Base-by-base conservation (phyloP, 1,140 invertebrate genomes). In the Nymphalis io region DNA sequence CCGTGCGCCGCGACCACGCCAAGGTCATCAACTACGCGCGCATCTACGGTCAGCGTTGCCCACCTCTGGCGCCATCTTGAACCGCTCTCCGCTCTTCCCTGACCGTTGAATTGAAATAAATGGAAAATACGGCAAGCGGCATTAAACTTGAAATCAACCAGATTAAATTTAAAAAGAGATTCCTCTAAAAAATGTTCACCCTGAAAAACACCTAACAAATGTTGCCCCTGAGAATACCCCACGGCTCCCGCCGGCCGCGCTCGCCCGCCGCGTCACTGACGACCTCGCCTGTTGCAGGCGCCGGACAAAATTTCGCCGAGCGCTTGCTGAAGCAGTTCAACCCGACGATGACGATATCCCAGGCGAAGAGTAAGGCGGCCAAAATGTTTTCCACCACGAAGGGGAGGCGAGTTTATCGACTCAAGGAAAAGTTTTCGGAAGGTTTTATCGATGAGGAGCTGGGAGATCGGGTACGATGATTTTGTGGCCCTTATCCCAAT, bases 1-100 rank as follows among this genome's bases (percentile, higher is more conserved):
- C 95, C 5, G 98, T 99, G 53, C 95, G 95, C 2, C 92, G 99
- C 67, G 96, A 98, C 87, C 96, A 99, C 84, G 99, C 99, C 0
- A 99, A 99, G 93, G 95, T 99, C 21, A 95, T 99, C 57, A 99
- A 99, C 90, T 99, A 99, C 92, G 98, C 98, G 0, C 92, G 99
- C 72, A 99, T 99, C 76, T 99, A 99, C 92, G 99, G 99, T 90
- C 8, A 74, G 74, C 55, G 5, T 5, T 20, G n/a, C 23, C 16
- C 11, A 15, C 13, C 16, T 13, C n/a, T n/a, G n/a, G n/a, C n/a
- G n/a, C n/a, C n/a, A n/a, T n/a, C n/a, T n/a, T n/a, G n/a, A n/a
- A n/a, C n/a, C n/a, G n/a, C n/a, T n/a, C n/a, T n/a, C n/a, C n/a
- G n/a, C n/a, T n/a, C n/a, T n/a, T n/a, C n/a, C n/a, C n/a, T n/a